phyloP scores from a whole-genome alignment of 2,797 vertebrate genomes.

The Brachyrhaphis roseni region DNA sequence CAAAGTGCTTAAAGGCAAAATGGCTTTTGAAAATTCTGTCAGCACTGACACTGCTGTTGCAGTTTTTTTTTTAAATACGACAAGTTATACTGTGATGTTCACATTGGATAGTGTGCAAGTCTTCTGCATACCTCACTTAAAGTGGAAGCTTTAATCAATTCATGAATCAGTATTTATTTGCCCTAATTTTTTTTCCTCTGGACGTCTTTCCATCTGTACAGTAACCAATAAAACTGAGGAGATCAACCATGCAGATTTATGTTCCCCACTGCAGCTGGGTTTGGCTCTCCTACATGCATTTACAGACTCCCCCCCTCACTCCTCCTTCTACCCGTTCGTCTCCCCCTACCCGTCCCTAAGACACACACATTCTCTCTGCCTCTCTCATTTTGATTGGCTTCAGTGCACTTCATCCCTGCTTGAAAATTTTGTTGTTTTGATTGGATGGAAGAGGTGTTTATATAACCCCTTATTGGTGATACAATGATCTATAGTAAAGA shows the following conservation, averaged over 20 bases:
- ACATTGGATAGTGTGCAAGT: neutral
- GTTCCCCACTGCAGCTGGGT: slow-evolving; percentile 36
- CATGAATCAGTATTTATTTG: slow-evolving; percentile 34
- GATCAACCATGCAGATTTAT: slow-evolving; percentile 62
- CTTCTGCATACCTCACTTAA: slow-evolving; percentile 16
- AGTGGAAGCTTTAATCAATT: slow-evolving; percentile 22
- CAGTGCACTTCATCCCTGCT: slow-evolving; percentile 33
- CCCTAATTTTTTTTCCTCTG: slow-evolving; percentile 15
- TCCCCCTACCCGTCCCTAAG: neutral
- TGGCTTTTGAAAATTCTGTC: neutral
- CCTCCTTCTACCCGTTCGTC: neutral
- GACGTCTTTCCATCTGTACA: slow-evolving; percentile 38
- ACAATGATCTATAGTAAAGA: neutral
- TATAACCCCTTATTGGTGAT: neutral
- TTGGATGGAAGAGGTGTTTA: neutral
- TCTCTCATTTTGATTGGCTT: slow-evolving; percentile 40
- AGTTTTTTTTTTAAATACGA: neutral
- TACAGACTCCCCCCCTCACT: slow-evolving; percentile 13
- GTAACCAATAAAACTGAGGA: slow-evolving; percentile 41
- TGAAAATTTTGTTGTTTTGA: neutral
- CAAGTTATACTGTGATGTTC: neutral
- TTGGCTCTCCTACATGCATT: slow-evolving; percentile 40
- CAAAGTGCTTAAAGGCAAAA: neutral
- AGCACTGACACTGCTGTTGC: no score
- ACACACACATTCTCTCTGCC: neutral